Percentiles rank a stretch among this genome's conserved stretches.
These are phyloP conservation scores for Chiloscyllium punctatum DNA, from an alignment of 2,797 vertebrate genomes.

Conservation along the genomic window DNA sequence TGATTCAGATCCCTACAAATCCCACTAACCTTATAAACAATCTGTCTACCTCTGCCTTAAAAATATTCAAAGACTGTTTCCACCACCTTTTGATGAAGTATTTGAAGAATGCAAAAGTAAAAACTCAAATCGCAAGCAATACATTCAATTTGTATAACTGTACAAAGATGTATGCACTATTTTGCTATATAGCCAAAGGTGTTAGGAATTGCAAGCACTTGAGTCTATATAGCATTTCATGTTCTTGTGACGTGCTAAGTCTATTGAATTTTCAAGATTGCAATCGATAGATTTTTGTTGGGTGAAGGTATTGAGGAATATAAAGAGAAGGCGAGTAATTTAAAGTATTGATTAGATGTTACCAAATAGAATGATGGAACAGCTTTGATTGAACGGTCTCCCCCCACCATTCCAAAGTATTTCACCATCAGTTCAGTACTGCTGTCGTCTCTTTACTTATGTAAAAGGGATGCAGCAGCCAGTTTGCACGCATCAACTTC, in stretches of 20 bases:
- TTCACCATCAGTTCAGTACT: background rate
- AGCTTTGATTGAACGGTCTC: background rate
- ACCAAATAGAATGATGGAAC: background rate
- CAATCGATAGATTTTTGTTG: background rate
- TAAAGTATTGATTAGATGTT: background rate
- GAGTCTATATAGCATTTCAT: background rate
- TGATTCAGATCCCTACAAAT: no score
- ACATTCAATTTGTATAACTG: background rate
- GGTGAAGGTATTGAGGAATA: background rate
- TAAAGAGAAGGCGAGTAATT: background rate
- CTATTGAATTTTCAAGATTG: background rate
- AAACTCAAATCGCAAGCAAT: background rate
- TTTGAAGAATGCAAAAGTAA: no score
- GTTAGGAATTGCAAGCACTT: background rate
- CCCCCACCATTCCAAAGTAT: background rate
- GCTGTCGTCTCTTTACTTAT: background rate
- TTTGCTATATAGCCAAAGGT: background rate
- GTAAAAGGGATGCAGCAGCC: background rate
- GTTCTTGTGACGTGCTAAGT: background rate
- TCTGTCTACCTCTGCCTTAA: no score
- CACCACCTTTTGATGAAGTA: no score
- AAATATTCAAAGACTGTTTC: no score
- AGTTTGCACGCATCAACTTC: background rate
- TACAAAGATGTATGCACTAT: background rate
- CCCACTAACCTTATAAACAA: no score